Evolutionary conservation across 2,888 invertebrate species (phyloP), one percentile per base, ranked within the genome.

Genomic region (Smittia aterrima): DNA sequence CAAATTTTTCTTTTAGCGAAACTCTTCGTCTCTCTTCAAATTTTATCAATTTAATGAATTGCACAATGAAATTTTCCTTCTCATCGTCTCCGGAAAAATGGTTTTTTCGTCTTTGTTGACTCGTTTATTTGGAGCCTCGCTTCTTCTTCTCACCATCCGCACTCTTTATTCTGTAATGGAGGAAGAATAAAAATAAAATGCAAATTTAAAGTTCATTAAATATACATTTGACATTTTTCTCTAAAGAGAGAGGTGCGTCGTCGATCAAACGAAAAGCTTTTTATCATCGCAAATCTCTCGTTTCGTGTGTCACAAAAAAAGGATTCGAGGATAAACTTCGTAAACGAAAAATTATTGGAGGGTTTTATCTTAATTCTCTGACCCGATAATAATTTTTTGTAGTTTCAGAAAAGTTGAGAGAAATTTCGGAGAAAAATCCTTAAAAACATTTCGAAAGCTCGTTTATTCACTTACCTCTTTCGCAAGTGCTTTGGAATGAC

Each of bases 401-500:
- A n/a, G n/a, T n/a, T n/a, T n/a, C n/a, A n/a, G n/a, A n/a, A n/a
- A n/a, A n/a, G n/a, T n/a, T n/a, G n/a, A n/a, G n/a, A n/a, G n/a
- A n/a, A n/a, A n/a, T n/a, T n/a, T n/a, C n/a, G n/a, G n/a, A n/a
- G n/a, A n/a, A n/a, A n/a, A n/a, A n/a, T n/a, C n/a, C n/a, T n/a
- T n/a, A n/a, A n/a, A n/a, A 32, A 32, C 4, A 3, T 32, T 32
- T 32, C 32, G 9, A 32, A 32, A 32, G 32, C 32, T 32, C 9
- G 32, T 6, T 32, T 32, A 32, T 32, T 32, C 32, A 32, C 32
- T 38, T 72, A 72, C 72, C 72, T 80, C 75, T 80, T 82, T 62
- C 80, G 77, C 78, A 80, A 78, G 41, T 82, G 81, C 68, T 82
- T 83, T 6, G 83, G 83, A 2, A 82, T 77, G 47, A 82, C 78